Evolutionary conservation across 2,113 vertebrate genomes (phyloP).

Genomic region (Tricholaema leucomelas): DNA sequence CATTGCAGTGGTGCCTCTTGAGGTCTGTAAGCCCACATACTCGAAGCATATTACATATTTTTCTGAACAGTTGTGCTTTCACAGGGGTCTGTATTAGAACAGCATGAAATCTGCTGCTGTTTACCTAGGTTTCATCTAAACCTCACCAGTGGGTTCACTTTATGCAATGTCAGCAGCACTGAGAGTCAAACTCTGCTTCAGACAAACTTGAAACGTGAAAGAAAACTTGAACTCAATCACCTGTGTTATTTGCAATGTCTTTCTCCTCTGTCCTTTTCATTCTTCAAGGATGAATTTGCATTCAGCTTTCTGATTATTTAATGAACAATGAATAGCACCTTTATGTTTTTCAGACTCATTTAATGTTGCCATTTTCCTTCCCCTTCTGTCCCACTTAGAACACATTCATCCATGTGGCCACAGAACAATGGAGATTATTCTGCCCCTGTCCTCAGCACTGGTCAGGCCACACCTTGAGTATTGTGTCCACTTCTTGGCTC

Average conservation of each 20-base stretch:
- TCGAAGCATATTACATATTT: constrained; percentile 58
- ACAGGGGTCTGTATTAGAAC: constrained; percentile 66
- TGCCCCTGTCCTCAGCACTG: too few relatives aligned
- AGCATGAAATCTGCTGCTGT: constrained; percentile 66
- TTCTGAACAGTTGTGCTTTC: constrained; percentile 55
- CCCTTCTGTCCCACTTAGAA: background rate
- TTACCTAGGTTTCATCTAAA: constrained; percentile 56
- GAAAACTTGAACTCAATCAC: background rate
- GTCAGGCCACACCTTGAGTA: too few relatives aligned
- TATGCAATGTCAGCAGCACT: constrained; percentile 55
- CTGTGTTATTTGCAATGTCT: background rate
- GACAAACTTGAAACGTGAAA: constrained; percentile 27
- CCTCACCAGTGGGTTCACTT: constrained; percentile 35
- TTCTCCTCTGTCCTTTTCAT: background rate
- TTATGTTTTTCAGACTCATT: background rate
- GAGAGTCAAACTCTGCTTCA: constrained; percentile 48
- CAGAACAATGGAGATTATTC: too few relatives aligned
- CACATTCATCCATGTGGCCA: fast-evolving
- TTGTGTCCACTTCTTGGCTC: too few relatives aligned
- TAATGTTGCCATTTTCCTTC: background rate
- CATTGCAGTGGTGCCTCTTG: constrained; percentile 47
- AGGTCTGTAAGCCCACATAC: constrained; percentile 45
- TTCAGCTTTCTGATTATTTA: background rate
- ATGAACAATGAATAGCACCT: background rate
- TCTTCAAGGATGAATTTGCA: constrained; percentile 12